Evolutionary conservation across 2,888 invertebrate genomes (phyloP).

Genomic region (Lycocerus yunnanus): DNA sequence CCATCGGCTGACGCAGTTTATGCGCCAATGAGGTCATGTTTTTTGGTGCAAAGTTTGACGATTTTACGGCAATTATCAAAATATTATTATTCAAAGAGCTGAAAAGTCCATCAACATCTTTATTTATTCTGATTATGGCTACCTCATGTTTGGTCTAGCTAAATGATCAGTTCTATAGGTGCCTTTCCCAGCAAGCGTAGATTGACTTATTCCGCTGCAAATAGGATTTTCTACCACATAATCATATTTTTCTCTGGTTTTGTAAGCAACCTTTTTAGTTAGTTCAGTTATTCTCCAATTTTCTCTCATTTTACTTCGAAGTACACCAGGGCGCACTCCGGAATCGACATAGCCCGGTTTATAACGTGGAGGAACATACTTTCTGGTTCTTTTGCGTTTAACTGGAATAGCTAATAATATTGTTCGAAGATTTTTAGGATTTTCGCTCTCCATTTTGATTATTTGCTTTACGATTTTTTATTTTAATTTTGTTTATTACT

Average conservation of each 20-base stretch:
- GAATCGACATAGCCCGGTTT: neutral
- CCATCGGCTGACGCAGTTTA: no score
- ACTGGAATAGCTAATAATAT: neutral
- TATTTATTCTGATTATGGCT: no score
- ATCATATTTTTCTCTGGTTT: neutral
- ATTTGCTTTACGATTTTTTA: neutral
- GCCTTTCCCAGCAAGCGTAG: neutral
- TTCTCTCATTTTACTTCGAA: neutral
- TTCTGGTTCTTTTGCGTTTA: neutral
- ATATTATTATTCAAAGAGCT: no score
- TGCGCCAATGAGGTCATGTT: no score
- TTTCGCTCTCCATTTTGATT: neutral
- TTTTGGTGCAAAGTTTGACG: no score
- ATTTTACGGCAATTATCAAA: no score
- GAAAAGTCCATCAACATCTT: no score
- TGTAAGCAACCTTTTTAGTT: neutral
- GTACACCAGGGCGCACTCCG: neutral
- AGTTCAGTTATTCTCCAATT: neutral
- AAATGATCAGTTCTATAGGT: neutral
- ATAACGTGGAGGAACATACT: neutral
- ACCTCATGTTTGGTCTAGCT: neutral
- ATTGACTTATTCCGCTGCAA: neutral
- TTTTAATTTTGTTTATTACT: neutral
- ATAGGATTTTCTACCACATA: neutral
- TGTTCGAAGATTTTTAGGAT: neutral